A percentile compares a stretch with the other conserved stretches of the same genome.
phyloP scores from a whole-genome alignment of 1,140 invertebrate genomes.

The Drosophila seguyi region DNA sequence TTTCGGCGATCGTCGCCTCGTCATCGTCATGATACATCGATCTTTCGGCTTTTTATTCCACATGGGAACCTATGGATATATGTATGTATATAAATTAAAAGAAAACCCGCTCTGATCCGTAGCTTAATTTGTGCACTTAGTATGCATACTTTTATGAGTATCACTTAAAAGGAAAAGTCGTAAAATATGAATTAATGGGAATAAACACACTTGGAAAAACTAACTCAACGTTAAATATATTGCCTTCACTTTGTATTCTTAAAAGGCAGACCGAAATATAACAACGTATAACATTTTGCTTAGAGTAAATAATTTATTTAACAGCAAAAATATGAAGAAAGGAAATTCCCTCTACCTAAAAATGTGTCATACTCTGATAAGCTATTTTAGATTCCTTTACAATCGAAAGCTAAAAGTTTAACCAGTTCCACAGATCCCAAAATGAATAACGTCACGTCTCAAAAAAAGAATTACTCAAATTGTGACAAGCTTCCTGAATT shows the following conservation, averaged over 20 bases:
- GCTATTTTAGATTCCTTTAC: neutral
- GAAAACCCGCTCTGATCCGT: neutral
- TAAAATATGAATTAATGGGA: conserved; percentile 1
- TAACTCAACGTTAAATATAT: neutral
- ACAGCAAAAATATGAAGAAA: neutral
- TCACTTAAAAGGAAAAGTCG: conserved; percentile 8
- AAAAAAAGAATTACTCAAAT: conserved; percentile 3
- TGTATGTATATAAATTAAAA: neutral
- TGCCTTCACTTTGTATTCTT: neutral
- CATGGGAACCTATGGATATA: neutral
- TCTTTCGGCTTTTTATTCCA: neutral
- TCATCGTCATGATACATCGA: conserved; percentile 17
- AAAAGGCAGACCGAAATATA: no score
- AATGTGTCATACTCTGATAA: no score
- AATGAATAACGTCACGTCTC: conserved; percentile 15
- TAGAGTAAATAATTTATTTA: neutral
- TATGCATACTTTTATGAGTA: neutral
- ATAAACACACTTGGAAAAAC: neutral
- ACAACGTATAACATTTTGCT: neutral
- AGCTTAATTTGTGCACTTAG: conserved; percentile 5
- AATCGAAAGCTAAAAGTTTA: neutral
- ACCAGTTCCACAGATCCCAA: neutral
- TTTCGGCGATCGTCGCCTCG: conserved; percentile 32
- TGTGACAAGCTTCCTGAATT: neutral
- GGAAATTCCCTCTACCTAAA: no score